phyloP scores from a whole-genome alignment of 1,140 invertebrate genomes.

The Hyles vespertilio region DNA sequence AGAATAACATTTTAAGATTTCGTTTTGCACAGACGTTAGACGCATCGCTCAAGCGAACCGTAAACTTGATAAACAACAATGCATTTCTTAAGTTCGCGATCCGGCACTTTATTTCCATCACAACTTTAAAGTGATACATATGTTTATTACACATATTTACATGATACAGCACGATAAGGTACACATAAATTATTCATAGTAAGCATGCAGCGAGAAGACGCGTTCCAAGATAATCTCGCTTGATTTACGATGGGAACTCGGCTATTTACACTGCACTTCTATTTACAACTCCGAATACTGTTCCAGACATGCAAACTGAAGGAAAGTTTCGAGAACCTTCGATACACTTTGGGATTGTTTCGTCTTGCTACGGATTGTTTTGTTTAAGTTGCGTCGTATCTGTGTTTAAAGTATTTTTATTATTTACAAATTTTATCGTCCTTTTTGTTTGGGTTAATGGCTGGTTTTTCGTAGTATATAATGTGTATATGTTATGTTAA shows the following conservation, averaged over 20 bases:
- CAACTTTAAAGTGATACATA: conserved; percentile 7
- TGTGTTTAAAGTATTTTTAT: background rate
- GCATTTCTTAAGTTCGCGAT: background rate
- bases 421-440: too few species aligned
- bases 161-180: conserved; percentile 27
- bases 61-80: too few species aligned
- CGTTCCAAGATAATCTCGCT: conserved; percentile 60
- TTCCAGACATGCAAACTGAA: conserved; percentile 5
- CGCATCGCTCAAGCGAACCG: too few species aligned
- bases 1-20: too few species aligned
- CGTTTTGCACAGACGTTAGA: too few species aligned
- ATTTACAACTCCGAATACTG: conserved; percentile 34
- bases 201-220: conserved; percentile 49
- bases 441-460: too few species aligned
- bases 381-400: conserved; percentile 1
- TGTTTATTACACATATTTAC: conserved; percentile 11
- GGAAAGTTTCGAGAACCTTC: background rate
- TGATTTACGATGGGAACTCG: conserved; percentile 66
- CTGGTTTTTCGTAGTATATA: too few species aligned
- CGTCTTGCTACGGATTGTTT: conserved; percentile 6
- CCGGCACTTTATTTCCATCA: conserved; percentile 6
- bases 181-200: conserved; percentile 61
- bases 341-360: conserved; percentile 5
- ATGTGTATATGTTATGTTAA: too few species aligned
- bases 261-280: conserved; percentile 46